These are phyloP conservation scores for Marasmarcha lunaedactyla DNA, from an alignment of 2,888 invertebrate genomes.

Conservation along the genomic window DNA sequence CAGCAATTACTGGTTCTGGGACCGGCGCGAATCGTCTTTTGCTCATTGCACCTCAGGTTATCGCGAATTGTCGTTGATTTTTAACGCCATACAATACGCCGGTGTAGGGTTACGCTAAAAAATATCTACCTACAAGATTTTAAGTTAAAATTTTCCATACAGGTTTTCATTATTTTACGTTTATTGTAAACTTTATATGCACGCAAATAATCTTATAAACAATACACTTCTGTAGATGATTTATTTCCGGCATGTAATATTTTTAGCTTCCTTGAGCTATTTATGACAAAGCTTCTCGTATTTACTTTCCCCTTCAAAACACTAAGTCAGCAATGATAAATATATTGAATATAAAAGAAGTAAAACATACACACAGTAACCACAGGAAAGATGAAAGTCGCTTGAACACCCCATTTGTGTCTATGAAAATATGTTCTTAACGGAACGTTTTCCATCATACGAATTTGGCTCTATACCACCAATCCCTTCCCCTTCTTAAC, in stretches of 20 bases:
- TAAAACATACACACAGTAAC: constrained; percentile 18
- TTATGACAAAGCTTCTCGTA: constrained; percentile 10
- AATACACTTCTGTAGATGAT: too few relatives aligned
- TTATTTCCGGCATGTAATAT: too few relatives aligned
- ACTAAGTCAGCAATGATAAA: constrained; percentile 39
- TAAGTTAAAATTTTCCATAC: background rate
- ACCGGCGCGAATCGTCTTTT: constrained; percentile 46
- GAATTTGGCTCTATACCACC: constrained; percentile 42
- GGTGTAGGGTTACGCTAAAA: constrained; percentile 2
- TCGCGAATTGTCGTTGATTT: constrained; percentile 45
- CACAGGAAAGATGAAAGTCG: constrained; percentile 21
- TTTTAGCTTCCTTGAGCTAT: too few relatives aligned
- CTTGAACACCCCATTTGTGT: constrained; percentile 10
- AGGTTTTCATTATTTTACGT: background rate
- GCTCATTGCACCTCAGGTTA: constrained; percentile 47
- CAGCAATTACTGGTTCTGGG: constrained; percentile 40
- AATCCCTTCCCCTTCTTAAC: constrained; percentile 58
- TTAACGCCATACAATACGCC: constrained; percentile 22
- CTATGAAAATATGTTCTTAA: constrained; percentile 12
- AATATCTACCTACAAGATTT: constrained; percentile 6
- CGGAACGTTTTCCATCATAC: constrained; percentile 17
- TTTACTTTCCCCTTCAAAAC: constrained; percentile 34
- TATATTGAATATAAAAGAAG: constrained; percentile 36
- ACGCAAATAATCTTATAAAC: too few relatives aligned
- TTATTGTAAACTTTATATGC: constrained; percentile 10